Evolutionary conservation across 2,888 invertebrate genomes (phyloP), one percentile per base, ranked within the genome.

Genomic region (Lamproptera curius): DNA sequence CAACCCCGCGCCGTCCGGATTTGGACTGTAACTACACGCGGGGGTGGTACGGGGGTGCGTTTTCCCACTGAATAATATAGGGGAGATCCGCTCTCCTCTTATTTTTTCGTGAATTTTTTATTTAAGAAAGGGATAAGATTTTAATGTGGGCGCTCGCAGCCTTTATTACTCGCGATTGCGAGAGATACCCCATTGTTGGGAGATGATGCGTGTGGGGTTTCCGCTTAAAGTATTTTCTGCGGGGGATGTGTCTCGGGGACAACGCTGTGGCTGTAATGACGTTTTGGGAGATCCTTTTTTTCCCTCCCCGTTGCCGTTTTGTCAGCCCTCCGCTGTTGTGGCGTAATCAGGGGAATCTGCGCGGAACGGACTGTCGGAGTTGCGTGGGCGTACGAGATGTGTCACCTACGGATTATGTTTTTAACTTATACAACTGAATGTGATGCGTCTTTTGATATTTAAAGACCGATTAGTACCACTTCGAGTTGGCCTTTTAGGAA

Each of bases 81-180:
- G 82, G 82, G 77, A 74, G 76, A 78, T 76, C 79, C 78, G 75
- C 31, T 31, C 73, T 70, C n/a, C 73, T 80, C 76, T 77, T 80
- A 80, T 83, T 84, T 87, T 86, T 86, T 86, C 83, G 85, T 85
- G 87, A 86, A 81, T 86, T 85, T 86, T 87, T 85, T 86, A 86
- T 87, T 86, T 86, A 87, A 86, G 86, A 86, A 86, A 86, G 80
- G 86, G 86, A 87, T 87, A 87, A 86, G 86, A 86, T 85, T 87
- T 87, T 87, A 86, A 86, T 87, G 86, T 86, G 82, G 82, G 76
- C 73, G 76, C 80, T 76, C 70, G 68, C 62, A 58, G 75, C 76
- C 79, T 81, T 86, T 86, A 87, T 86, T 86, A 85, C 83, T 77
- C 54, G 67, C 73, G 81, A 80, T 82, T 79, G 74, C 74, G 80